phyloP scores from a whole-genome alignment of 2,113 vertebrate genomes.

The Stegostoma tigrinum region DNA sequence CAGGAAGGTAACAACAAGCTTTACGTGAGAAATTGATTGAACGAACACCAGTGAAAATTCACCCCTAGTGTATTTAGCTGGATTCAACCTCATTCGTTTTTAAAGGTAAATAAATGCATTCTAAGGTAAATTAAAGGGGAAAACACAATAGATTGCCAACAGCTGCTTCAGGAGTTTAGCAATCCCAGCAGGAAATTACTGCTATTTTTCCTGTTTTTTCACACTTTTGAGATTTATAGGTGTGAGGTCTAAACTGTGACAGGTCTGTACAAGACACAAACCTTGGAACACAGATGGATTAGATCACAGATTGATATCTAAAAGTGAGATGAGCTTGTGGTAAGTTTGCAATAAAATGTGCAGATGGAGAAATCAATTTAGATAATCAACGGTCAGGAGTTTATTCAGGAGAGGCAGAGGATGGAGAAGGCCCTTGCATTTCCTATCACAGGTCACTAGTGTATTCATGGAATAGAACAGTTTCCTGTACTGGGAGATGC shows the following conservation, averaged over 20 bases:
- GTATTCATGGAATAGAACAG: not conserved
- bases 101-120: not conserved
- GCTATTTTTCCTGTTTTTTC: not conserved
- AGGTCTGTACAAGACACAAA: not conserved
- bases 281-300: not conserved
- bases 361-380: conserved; percentile 1
- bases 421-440: not conserved
- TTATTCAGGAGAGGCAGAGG: not conserved
- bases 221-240: not conserved
- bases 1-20: not conserved
- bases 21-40: not conserved
- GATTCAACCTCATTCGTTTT: not conserved
- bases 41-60: not conserved
- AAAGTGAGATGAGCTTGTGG: not conserved
- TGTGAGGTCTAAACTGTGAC: not conserved
- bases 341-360: not conserved
- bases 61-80: not conserved
- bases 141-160: not conserved
- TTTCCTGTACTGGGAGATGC: not conserved
- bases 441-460: not conserved
- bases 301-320: not conserved
- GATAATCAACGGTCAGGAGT: not conserved
- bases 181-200: not conserved
- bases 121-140: not conserved
- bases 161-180: not conserved